phyloP scores from a whole-genome alignment of 2,113 vertebrate species.

The Salvelinus namaycush region DNA sequence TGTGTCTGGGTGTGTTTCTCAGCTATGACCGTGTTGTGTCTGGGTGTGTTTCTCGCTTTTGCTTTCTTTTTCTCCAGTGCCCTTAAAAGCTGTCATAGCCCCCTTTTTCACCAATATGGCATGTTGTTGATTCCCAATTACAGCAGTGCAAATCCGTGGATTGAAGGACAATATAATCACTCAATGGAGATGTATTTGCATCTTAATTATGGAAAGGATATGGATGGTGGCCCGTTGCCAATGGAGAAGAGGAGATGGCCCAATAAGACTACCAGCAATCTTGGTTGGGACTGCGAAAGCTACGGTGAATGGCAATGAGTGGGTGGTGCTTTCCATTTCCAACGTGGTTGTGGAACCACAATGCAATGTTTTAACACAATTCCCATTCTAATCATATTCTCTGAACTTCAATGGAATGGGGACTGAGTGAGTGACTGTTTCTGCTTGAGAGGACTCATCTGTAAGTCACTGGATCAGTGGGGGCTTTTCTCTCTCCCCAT shows the following conservation, averaged over 20 bases:
- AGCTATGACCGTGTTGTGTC: background rate
- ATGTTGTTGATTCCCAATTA: conserved; percentile 10
- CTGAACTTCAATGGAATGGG: background rate
- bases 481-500: background rate
- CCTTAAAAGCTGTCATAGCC: conserved; percentile 3
- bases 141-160: conserved; percentile 3
- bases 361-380: background rate
- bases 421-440: background rate
- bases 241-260: background rate
- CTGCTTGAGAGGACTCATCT: background rate
- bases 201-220: background rate
- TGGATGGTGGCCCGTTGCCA: conserved; percentile 2
- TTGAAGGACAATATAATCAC: conserved; percentile 5
- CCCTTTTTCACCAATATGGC: conserved; percentile 1
- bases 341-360: background rate
- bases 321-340: background rate
- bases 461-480: background rate
- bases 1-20: background rate
- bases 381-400: background rate
- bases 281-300: background rate
- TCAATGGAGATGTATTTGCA: conserved; percentile 14
- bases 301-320: too few species aligned
- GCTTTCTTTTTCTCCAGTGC: background rate
- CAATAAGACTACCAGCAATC: background rate
- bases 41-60: background rate